phyloP scores from a whole-genome alignment of 1,140 invertebrate genomes.

The Drosophila murphyi region DNA sequence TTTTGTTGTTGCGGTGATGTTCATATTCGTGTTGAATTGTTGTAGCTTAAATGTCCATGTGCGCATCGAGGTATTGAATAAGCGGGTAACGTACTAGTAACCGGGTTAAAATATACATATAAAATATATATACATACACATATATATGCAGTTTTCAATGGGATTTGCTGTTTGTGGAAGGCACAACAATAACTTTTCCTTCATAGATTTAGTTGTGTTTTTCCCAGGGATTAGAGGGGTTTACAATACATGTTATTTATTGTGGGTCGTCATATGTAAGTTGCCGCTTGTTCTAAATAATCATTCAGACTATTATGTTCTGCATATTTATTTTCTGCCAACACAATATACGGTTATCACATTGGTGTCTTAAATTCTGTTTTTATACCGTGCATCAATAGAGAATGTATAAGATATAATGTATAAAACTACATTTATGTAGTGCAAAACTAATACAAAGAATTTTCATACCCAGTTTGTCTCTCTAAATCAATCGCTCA shows the following conservation, averaged over 20 bases:
- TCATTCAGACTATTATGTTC: neutral
- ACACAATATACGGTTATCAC: neutral
- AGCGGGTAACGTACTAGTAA: conserved; percentile 53
- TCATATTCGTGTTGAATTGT: conserved; percentile 45
- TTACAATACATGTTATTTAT: conserved; percentile 30
- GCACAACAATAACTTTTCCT: conserved; percentile 33
- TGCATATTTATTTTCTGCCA: neutral
- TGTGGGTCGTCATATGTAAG: neutral
- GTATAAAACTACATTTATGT: too few species aligned
- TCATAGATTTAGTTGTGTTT: conserved; percentile 27
- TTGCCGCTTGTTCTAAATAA: neutral
- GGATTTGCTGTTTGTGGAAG: conserved; percentile 22
- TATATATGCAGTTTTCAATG: neutral
- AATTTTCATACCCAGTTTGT: too few species aligned
- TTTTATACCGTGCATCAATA: neutral
- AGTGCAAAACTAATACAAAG: too few species aligned
- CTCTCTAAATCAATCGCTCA: too few species aligned
- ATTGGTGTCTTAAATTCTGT: neutral
- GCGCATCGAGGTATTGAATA: conserved; percentile 54
- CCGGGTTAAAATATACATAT: conserved; percentile 65
- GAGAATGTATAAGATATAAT: neutral
- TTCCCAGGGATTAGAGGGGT: conserved; percentile 3
- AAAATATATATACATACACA: conserved; percentile 23
- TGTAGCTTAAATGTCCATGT: conserved; percentile 27
- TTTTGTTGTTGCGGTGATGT: conserved; percentile 33